Evolutionary conservation across 1,140 invertebrate species (phyloP), one percentile per base, ranked within the genome.

Genomic region (Drosophila sp.): DNA sequence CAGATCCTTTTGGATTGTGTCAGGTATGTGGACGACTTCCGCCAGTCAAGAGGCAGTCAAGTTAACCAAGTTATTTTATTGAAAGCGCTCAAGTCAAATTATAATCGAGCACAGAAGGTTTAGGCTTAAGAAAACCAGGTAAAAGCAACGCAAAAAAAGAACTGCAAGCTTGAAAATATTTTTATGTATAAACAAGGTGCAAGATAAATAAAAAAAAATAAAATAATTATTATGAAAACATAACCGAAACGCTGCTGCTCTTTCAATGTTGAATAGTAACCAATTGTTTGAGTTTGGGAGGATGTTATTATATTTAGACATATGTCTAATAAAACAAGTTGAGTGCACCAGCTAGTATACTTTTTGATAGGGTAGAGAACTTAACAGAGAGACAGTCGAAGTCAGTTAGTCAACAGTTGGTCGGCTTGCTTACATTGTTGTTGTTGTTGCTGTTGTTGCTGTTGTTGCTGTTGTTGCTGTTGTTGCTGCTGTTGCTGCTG

Each of bases 121-220:
- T 70, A 80, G 29, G 51, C 18, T 14, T 25, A 48, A 65, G 27
- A 43, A 76, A 76, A 27, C 40, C 34, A 43, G 45, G 41, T 40
- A 62, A 59, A 78, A 74, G 25, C 51, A 76, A 21, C 57, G 38
- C 36, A 71, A 54, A 45, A 43, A 45, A 72, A n/a, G n/a, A 76
- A 76, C 46, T 80, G 75, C 75, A 78, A 78, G 65, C 71, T 62
- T 78, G 71, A 40, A 86, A 75, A 78, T 81, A 78, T 76, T 87
- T 86, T 57, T 76, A 81, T 72, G 64, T 72, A 79, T 87, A 82
- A 89, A 89, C 83, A 76, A 82, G 82, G 54, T 76, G 82, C 59
- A 78, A 81, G 70, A 78, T 81, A 86, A 67, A 71, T 53, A 59
- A 56, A 51, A 59, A 53, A 62, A 9, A 1, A 0, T 16, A 21